Percentiles rank a stretch among this genome's conserved stretches.
Conservation (phyloP, 2,888 invertebrate genomes). For the Rotaria socialis region DNA sequence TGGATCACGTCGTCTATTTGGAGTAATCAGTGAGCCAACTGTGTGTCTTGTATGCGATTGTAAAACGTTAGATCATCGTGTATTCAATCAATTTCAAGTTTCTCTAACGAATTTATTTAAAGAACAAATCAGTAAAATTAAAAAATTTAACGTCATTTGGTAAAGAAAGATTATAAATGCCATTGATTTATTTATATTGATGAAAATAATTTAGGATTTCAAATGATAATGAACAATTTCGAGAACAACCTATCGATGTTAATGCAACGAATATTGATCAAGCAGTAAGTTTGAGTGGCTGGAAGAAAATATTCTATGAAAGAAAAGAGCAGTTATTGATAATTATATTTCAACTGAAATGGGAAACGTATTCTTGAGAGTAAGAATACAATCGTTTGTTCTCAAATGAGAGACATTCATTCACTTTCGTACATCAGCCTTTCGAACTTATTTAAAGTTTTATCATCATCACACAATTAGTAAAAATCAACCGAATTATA, state of each 20-base stretch:
- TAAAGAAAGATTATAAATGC: constrained; percentile 47
- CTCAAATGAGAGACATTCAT: too few relatives aligned
- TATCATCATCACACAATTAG: too few relatives aligned
- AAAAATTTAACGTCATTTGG: constrained; percentile 58
- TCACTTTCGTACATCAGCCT: too few relatives aligned
- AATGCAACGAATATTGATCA: constrained; percentile 55
- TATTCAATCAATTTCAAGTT: constrained; percentile 56
- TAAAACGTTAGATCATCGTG: constrained; percentile 54
- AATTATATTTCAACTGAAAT: neutral
- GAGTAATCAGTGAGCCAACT: constrained; percentile 56
- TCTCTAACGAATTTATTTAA: constrained; percentile 54
- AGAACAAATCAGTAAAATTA: constrained; percentile 56
- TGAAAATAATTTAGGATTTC: constrained; percentile 50
- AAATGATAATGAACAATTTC: constrained; percentile 54
- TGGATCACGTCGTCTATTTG: constrained; percentile 58
- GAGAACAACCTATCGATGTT: constrained; percentile 54
- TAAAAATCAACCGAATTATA: neutral
- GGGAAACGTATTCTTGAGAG: too few relatives aligned
- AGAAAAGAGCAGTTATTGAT: too few relatives aligned
- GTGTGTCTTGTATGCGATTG: constrained; percentile 57
- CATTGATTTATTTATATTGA: too few relatives aligned
- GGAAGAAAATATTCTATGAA: neutral
- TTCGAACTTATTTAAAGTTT: too few relatives aligned
- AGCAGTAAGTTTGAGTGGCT: constrained; percentile 48
- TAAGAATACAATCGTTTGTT: too few relatives aligned